Base-by-base conservation (phyloP, 2,888 invertebrate genomes). In the Belgica antarctica region DNA sequence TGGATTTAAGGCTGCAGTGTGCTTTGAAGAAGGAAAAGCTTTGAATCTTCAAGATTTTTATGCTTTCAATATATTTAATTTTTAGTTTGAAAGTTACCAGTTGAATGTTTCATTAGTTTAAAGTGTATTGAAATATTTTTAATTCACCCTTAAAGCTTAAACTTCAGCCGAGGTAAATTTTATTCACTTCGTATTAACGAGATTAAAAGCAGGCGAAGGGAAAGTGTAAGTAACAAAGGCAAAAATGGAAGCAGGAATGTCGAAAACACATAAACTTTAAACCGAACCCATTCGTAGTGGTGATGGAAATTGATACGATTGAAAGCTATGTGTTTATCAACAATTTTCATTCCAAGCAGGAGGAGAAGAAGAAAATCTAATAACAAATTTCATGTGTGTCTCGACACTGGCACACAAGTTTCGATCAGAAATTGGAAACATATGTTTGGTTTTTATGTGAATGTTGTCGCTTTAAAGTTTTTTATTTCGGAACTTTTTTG, bases 371-470 rank as follows among this genome's bases (percentile, higher is more conserved):
- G 12, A n/a, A 62, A 28, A 62, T 62, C 62, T 31, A 62, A 34
- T 34, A 62, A 62, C 31, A 25, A 31, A 62, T 62, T 62, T 28
- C 34, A 61, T 61, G 61, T 62, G 62, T 62, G 62, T 62, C 22
- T 62, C 31, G 15, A 24, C 59, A 52, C n/a, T n/a, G n/a, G n/a
- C n/a, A 19, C 59, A 27, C 27, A 59, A 59, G 59, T 59, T 31
- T 52, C 15, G 59, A 52, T 52, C 52, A 28, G 19, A 61, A 62
- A 62, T 62, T 62, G 62, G 62, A 34, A 62, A 34, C 62, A 62
- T 62, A 34, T 62, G 62, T 25, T 62, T 25, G 19, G 22, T 62
- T 62, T 34, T 28, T 34, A 34, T 62, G 28, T 19, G 62, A 31
- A 61, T 61, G 61, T 62, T 59, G 25, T 25, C 59, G 59, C 59